phyloP scores from a whole-genome alignment of 2,113 vertebrate genomes.

The Callopanchax toddi region DNA sequence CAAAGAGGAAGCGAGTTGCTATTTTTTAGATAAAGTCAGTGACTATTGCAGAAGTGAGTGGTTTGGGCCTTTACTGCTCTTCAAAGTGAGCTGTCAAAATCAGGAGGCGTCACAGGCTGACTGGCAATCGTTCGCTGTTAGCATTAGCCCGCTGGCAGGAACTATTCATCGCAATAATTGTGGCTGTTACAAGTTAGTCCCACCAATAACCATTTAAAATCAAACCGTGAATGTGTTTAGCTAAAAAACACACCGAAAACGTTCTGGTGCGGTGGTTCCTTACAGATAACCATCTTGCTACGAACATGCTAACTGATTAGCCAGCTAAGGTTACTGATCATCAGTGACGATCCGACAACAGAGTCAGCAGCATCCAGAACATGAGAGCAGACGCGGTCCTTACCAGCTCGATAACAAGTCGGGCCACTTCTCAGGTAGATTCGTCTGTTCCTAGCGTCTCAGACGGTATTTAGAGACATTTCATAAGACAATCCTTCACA shows the following conservation, averaged over 20 bases:
- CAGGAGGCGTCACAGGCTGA: constrained; percentile 54
- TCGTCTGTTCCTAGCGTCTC: not conserved
- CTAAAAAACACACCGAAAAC: no score
- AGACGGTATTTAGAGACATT: constrained; percentile 23
- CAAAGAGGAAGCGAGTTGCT: no score
- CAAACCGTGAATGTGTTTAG: not conserved
- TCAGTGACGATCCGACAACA: constrained; percentile 17
- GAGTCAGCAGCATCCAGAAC: constrained; percentile 18
- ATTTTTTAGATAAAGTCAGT: not conserved
- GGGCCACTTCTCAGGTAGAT: not conserved
- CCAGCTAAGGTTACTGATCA: constrained; percentile 28
- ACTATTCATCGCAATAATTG: not conserved
- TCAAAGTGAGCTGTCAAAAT: constrained; percentile 65
- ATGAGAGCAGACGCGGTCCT: not conserved
- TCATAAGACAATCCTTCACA: constrained; percentile 32
- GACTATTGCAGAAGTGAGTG: not conserved
- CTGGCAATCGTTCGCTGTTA: constrained; percentile 38
- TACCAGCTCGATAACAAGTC: constrained; percentile 38
- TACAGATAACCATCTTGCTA: constrained; percentile 8
- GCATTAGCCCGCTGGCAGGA: constrained; percentile 34
- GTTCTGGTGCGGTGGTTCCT: not conserved
- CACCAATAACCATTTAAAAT: accelerated
- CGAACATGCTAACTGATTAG: constrained; percentile 16
- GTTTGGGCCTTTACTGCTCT: constrained; percentile 38
- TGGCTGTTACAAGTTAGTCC: not conserved